Base-by-base conservation (phyloP, 2,888 invertebrate genomes). In the Seladonia tumulorum region DNA sequence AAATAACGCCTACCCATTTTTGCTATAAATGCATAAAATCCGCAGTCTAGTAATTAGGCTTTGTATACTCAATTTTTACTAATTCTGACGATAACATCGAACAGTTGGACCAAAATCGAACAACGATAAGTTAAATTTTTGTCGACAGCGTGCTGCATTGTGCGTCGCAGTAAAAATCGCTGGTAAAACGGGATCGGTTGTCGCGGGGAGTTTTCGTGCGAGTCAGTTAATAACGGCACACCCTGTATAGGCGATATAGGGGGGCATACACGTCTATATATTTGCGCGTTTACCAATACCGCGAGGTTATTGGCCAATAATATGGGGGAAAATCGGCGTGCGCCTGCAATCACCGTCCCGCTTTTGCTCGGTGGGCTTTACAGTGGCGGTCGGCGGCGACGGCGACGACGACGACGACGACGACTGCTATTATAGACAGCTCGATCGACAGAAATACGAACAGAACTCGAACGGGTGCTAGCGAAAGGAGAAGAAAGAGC, bases 281-380 rank as follows among this genome's bases (percentile, higher is more conserved):
- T 68, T 39, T 14, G 35, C 60, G 53, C 79, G 80, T 86, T 83
- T 83, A 80, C 83, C 87, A 87, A 87, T 91, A 87, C 80, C 85
- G 82, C 78, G 70, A 81, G 91, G 87, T 91, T 91, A 91, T 91
- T 87, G 90, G 89, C 82, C 87, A 87, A 86, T 90, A 89, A 90
- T 87, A 85, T 66, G 83, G 82, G 81, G 82, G 87, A 87, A 88
- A 89, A 86, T 47, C 87, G 76, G 49, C 83, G 49, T 47, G 68
- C 53, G 72, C 45, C 76, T 35, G 25, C 71, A 77, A 87, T 83
- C 87, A 49, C 39, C 72, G 76, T 75, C 47, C 73, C 42, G 79
- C 75, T 86, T 87, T 70, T 49, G 63, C 79, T 42, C 49, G 39
- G 71, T 12, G n/a, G 63, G 71, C 63, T 77, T 73, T 53, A 79